phyloP scores from a whole-genome alignment of 2,113 vertebrate genomes.

The Sula dactylatra region DNA sequence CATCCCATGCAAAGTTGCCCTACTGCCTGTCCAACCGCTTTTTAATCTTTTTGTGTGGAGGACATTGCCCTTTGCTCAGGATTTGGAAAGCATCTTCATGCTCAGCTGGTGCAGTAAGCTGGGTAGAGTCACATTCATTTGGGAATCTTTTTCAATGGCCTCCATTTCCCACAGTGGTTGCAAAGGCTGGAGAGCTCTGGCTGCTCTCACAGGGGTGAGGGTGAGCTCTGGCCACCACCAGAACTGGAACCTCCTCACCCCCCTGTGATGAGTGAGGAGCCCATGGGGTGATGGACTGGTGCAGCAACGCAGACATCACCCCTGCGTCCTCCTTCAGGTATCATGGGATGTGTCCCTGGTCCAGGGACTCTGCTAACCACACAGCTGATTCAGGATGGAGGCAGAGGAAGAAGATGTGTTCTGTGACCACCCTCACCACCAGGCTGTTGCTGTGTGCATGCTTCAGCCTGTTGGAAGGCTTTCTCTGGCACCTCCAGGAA shows the following conservation, averaged over 20 bases:
- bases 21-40: neutral
- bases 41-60: neutral
- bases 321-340: neutral
- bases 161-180: neutral
- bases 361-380: neutral
- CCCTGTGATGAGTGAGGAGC: too few relatives aligned
- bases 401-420: neutral
- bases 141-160: neutral
- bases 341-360: neutral
- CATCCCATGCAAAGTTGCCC: neutral
- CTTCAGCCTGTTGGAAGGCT: neutral
- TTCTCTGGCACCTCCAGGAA: neutral
- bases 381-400: neutral
- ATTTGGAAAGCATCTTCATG: neutral
- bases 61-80: neutral
- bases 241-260: neutral
- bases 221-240: neutral
- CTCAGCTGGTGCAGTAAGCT: neutral
- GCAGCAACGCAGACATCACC: neutral
- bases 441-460: neutral
- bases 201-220: neutral
- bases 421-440: neutral
- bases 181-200: neutral
- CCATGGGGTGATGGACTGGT: fast-evolving
- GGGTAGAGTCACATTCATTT: neutral